Evolutionary conservation across 2,888 invertebrate genomes (phyloP).

Genomic region (Elgonia sp.): DNA sequence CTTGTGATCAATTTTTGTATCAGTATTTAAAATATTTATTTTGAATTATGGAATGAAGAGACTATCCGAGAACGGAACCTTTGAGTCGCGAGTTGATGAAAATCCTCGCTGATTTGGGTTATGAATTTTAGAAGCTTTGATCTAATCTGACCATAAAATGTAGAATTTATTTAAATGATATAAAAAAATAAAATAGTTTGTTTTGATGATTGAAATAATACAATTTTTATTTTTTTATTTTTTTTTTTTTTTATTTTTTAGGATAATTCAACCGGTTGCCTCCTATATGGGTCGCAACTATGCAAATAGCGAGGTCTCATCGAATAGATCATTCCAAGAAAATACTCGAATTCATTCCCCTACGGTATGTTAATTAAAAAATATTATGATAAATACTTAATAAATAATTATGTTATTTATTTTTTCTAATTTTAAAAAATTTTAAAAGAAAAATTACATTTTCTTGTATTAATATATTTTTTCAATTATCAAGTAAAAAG

Average conservation of each 20-base stretch:
- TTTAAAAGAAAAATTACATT: too few relatives aligned
- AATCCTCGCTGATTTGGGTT: constrained; percentile 74
- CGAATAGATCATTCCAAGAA: constrained; percentile 83
- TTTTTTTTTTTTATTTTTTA: constrained; percentile 47
- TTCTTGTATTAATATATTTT: too few relatives aligned
- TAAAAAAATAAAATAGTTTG: not conserved
- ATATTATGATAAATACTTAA: not conserved
- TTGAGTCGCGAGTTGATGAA: constrained; percentile 76
- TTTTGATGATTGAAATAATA: not conserved
- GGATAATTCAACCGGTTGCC: constrained; percentile 83
- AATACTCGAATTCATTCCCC: constrained; percentile 83
- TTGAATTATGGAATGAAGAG: constrained; percentile 65
- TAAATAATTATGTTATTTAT: not conserved
- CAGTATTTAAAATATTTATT: too few relatives aligned
- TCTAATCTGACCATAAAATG: constrained; percentile 67
- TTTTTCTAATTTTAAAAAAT: too few relatives aligned
- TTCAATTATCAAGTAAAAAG: too few relatives aligned
- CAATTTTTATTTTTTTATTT: too few relatives aligned
- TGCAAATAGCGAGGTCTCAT: constrained; percentile 81
- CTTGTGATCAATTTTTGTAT: too few relatives aligned
- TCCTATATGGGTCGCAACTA: constrained; percentile 82
- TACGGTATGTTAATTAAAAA: constrained; percentile 39
- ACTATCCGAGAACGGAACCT: constrained; percentile 71
- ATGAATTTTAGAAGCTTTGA: constrained; percentile 68
- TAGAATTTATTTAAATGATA: not conserved